These are phyloP conservation scores for Sweltsa coloradensis DNA, from an alignment of 1,140 invertebrate species.

Conservation along the genomic window DNA sequence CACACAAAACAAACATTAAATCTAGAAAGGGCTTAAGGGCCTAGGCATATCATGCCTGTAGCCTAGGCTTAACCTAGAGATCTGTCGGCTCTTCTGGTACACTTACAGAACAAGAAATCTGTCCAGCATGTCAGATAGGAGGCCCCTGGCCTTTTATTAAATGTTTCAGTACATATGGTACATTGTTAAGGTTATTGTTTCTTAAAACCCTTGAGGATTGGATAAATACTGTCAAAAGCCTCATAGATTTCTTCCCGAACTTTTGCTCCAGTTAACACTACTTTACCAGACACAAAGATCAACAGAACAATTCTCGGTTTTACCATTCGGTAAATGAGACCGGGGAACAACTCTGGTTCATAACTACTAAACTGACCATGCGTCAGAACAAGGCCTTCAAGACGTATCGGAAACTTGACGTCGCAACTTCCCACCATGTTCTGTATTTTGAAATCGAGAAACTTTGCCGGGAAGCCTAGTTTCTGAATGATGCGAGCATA, in stretches of 20 bases:
- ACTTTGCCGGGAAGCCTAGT: conserved; percentile 92
- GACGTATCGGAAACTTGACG: conserved; percentile 95
- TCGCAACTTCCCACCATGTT: conserved; percentile 99
- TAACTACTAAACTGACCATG: conserved; percentile 96
- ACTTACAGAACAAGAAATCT: too few relatives aligned
- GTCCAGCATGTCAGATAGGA: too few relatives aligned
- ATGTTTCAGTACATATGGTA: too few relatives aligned
- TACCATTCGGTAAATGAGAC: conserved; percentile 98
- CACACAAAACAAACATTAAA: too few relatives aligned
- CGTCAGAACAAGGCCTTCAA: conserved; percentile 92
- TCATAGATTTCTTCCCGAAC: conserved; percentile 97
- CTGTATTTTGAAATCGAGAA: conserved; percentile 99
- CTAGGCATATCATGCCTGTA: too few relatives aligned
- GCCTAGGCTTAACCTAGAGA: too few relatives aligned
- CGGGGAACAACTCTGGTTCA: conserved; percentile 92
- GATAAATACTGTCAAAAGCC: conserved; percentile 99
- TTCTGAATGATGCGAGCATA: conserved; percentile 99
- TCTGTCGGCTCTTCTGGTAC: too few relatives aligned
- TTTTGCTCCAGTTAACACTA: conserved; percentile 96
- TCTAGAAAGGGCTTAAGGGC: too few relatives aligned
- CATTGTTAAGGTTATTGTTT: too few relatives aligned
- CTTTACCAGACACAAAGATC: conserved; percentile 99
- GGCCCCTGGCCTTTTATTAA: too few relatives aligned
- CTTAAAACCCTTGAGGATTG: conserved; percentile 97
- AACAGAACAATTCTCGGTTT: conserved; percentile 96